A percentile compares a stretch with the other conserved stretches of the same genome.
These are phyloP conservation scores for Falcaria lacertinaria DNA, from an alignment of 2,888 invertebrate genomes.

Conservation along the genomic window DNA sequence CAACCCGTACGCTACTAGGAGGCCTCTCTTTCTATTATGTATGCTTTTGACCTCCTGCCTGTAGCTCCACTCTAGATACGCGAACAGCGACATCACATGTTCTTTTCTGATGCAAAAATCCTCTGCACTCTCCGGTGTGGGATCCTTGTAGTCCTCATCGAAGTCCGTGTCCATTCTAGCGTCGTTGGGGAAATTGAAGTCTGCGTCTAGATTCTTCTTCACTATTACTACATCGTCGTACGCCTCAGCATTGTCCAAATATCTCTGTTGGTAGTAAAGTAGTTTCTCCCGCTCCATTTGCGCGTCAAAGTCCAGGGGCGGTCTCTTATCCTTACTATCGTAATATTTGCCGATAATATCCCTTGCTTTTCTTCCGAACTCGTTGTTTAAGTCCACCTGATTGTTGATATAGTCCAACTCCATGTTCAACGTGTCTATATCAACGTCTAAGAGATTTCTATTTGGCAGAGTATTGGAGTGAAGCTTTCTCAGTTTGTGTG, in stretches of 20 bases:
- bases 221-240: constrained; percentile 73
- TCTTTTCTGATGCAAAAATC: constrained; percentile 82
- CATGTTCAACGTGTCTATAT: constrained; percentile 65
- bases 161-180: constrained; percentile 65
- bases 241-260: constrained; percentile 64
- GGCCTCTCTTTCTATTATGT: constrained; percentile 82
- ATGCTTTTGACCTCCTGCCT: constrained; percentile 81
- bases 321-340: constrained; percentile 50
- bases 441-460: constrained; percentile 55
- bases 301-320: constrained; percentile 67
- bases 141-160: constrained; percentile 68
- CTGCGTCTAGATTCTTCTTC: constrained; percentile 72
- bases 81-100: constrained; percentile 88
- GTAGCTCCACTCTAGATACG: constrained; percentile 91
- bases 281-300: constrained; percentile 76
- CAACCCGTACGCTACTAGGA: constrained; percentile 90
- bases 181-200: constrained; percentile 74
- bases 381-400: constrained; percentile 65
- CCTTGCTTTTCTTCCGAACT: constrained; percentile 63
- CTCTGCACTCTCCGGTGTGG: constrained; percentile 58
- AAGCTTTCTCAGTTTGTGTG: constrained; percentile 32
- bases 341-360: constrained; percentile 67
- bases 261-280: constrained; percentile 67
- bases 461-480: constrained; percentile 24
- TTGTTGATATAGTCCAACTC: constrained; percentile 69